phyloP scores from a whole-genome alignment of 2,888 invertebrate genomes.

The Acanthococcus lagerstroemiae region DNA sequence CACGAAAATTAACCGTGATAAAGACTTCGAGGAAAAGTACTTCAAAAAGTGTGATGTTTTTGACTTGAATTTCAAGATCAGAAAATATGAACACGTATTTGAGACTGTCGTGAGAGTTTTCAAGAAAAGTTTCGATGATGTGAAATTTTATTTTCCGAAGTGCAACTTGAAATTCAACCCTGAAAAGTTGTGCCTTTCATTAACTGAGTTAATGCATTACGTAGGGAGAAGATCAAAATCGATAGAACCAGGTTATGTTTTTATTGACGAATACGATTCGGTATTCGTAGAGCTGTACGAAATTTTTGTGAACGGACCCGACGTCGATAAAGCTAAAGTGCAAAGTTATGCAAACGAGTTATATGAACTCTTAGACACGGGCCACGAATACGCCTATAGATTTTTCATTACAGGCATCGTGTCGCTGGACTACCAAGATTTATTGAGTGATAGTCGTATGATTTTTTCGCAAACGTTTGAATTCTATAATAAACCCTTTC shows the following conservation, averaged over 20 bases:
- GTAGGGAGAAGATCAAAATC: neutral
- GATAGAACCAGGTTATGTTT: neutral
- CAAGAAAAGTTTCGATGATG: neutral
- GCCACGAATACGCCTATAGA: neutral
- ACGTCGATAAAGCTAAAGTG: neutral
- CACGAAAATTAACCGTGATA: neutral
- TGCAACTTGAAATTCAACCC: neutral
- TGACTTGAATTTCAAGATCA: neutral
- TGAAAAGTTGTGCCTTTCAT: neutral
- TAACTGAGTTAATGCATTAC: constrained; percentile 1
- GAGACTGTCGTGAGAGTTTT: neutral
- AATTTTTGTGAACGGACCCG: neutral
- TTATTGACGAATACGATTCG: constrained; percentile 1
- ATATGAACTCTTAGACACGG: neutral
- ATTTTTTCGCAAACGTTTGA: neutral
- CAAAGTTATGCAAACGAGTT: neutral
- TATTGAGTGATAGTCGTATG: neutral
- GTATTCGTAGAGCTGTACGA: neutral
- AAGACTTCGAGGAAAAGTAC: constrained; percentile 1
- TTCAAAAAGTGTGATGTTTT: neutral
- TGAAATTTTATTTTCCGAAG: neutral
- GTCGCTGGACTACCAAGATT: neutral
- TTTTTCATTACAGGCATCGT: neutral
- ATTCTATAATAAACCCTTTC: neutral
- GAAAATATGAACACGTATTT: neutral